A percentile compares a stretch with the other conserved stretches of the same genome.
Conservation (phyloP, 2,888 invertebrate genomes). For the Chloroclysta siterata region DNA sequence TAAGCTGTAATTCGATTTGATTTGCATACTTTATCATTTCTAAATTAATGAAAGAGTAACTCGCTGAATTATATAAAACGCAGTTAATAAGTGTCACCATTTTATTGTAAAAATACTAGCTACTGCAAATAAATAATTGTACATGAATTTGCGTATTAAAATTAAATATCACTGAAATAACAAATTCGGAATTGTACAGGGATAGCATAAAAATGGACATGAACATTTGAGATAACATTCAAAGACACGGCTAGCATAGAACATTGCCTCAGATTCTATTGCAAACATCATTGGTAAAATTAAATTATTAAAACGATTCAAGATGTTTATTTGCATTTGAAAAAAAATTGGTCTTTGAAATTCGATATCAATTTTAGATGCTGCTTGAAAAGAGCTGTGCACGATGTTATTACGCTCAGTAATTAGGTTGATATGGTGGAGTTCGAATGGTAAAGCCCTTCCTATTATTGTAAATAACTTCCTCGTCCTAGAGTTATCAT, state of each 20-base stretch:
- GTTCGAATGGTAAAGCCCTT: constrained; percentile 68
- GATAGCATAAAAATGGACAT: constrained; percentile 61
- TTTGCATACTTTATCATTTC: constrained; percentile 60
- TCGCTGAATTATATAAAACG: constrained; percentile 45
- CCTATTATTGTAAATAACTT: constrained; percentile 76
- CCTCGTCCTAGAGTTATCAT: constrained; percentile 61
- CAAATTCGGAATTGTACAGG: constrained; percentile 85
- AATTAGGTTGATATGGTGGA: constrained; percentile 56
- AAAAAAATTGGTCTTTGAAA: constrained; percentile 39
- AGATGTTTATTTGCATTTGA: constrained; percentile 28
- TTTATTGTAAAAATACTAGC: constrained; percentile 6
- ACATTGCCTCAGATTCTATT: constrained; percentile 13
- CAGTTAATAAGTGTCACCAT: neutral
- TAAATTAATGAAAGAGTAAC: constrained; percentile 58
- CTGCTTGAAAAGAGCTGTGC: constrained; percentile 76
- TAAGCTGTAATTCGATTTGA: constrained; percentile 78
- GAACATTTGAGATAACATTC: constrained; percentile 40
- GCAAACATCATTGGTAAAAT: constrained; percentile 52
- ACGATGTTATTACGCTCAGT: constrained; percentile 74
- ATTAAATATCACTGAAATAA: constrained; percentile 43
- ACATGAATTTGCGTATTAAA: constrained; percentile 32
- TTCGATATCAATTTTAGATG: constrained; percentile 43
- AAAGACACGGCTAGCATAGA: constrained; percentile 41
- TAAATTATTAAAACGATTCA: neutral
- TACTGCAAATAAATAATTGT: constrained; percentile 21